These are phyloP conservation scores for Bombylius major DNA, from an alignment of 2,888 invertebrate species.

Conservation along the genomic window DNA sequence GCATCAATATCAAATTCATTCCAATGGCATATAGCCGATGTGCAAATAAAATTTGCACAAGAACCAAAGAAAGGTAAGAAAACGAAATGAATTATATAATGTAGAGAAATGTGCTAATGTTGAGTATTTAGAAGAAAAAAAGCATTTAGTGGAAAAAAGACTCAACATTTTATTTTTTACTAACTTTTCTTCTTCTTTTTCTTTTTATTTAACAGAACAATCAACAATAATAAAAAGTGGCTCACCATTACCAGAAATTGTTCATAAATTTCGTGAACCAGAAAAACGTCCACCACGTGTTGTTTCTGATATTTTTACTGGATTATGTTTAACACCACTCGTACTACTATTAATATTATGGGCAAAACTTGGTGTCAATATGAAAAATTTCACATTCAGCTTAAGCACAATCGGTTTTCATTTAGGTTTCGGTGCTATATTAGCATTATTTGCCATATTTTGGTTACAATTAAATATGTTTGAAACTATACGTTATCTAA, in stretches of 20 bases:
- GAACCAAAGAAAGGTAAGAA: constrained; percentile 28
- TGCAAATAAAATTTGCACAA: constrained; percentile 58
- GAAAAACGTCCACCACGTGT: constrained; percentile 80
- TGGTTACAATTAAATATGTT: constrained; percentile 96
- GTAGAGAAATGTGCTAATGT: neutral
- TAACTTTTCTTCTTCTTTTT: no score
- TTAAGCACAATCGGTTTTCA: constrained; percentile 83
- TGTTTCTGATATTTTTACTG: constrained; percentile 85
- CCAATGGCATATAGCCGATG: constrained; percentile 70
- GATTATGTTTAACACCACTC: constrained; percentile 67
- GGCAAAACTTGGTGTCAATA: constrained; percentile 75
- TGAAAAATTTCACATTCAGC: constrained; percentile 66
- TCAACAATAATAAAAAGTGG: neutral
- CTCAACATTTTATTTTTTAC: neutral
- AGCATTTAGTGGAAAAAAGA: no score
- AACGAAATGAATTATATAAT: neutral
- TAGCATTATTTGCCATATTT: constrained; percentile 77
- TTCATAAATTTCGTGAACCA: constrained; percentile 80
- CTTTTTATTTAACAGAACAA: neutral
- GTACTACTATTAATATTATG: constrained; percentile 73
- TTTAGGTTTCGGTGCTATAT: constrained; percentile 76
- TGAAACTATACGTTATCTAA: constrained; percentile 78
- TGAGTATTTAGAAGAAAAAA: constrained; percentile 10
- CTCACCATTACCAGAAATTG: constrained; percentile 44
- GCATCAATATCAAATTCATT: constrained; percentile 79